These are phyloP conservation scores for Abscondita cerata DNA, from an alignment of 2,888 invertebrate genomes.

Conservation along the genomic window DNA sequence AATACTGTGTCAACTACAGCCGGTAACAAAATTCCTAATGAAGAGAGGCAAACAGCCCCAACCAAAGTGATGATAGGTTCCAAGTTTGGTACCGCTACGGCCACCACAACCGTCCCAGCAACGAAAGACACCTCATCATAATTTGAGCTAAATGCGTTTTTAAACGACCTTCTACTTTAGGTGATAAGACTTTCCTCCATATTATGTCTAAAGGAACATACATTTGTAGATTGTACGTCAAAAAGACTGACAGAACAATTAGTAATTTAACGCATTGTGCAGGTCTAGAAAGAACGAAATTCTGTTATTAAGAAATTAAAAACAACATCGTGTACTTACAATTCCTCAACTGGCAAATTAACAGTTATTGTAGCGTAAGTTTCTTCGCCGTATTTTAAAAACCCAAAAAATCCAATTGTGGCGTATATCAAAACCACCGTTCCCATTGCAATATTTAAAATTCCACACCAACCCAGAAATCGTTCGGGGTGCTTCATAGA, in stretches of 20 bases:
- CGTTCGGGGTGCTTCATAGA: slow-evolving; percentile 85
- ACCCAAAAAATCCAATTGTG: slow-evolving; percentile 89
- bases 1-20: slow-evolving; percentile 76
- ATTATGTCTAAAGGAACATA: slow-evolving; percentile 94
- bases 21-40: slow-evolving; percentile 75
- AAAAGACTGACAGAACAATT: slow-evolving; percentile 88
- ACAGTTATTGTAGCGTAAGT: slow-evolving; percentile 82
- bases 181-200: slow-evolving; percentile 73
- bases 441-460: slow-evolving; percentile 86
- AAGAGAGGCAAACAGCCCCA: slow-evolving; percentile 75
- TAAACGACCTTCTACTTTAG: slow-evolving; percentile 58
- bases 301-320: background rate
- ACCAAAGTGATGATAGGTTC: slow-evolving; percentile 89
- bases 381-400: slow-evolving; percentile 79
- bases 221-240: slow-evolving; percentile 93
- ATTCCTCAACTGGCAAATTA: slow-evolving; percentile 73
- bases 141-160: slow-evolving; percentile 64
- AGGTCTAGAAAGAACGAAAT: slow-evolving; percentile 60
- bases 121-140: slow-evolving; percentile 62
- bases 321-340: slow-evolving; percentile 63
- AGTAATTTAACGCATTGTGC: slow-evolving; percentile 83
- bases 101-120: slow-evolving; percentile 70
- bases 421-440: slow-evolving; percentile 81
- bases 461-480: slow-evolving; percentile 83
- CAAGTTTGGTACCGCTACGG: slow-evolving; percentile 79